Percentiles rank a stretch among this genome's conserved stretches.
phyloP scores from a whole-genome alignment of 2,113 vertebrate genomes.

The Todiramphus chloris region DNA sequence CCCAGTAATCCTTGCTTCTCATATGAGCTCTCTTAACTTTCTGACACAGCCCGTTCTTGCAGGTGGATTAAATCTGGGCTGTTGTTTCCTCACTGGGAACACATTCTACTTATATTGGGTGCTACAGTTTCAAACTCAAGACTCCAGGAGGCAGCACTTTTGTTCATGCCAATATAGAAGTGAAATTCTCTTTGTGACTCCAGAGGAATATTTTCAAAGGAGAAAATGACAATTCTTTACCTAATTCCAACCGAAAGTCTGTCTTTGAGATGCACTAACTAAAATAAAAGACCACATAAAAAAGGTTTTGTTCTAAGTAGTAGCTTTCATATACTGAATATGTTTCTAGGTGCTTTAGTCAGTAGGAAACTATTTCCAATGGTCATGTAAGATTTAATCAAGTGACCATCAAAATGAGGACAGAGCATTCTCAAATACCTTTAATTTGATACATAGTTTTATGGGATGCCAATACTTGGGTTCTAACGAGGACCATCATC shows the following conservation, averaged over 20 bases:
- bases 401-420: background rate
- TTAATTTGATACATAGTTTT: background rate
- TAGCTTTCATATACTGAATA: background rate
- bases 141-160: background rate
- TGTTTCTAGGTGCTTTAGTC: background rate
- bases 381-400: constrained; percentile 3
- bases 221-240: background rate
- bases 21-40: background rate
- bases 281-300: background rate
- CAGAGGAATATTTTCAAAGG: background rate
- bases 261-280: background rate
- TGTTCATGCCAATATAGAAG: background rate
- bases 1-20: background rate
- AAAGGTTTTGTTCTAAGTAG: background rate
- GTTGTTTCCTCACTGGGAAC: accelerated
- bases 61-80: background rate
- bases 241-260: background rate
- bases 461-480: background rate
- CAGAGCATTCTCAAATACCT: background rate
- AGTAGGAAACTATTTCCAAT: background rate
- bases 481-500: background rate
- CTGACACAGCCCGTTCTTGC: background rate
- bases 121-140: background rate
- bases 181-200: background rate
- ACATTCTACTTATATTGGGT: background rate